phyloP scores from a whole-genome alignment of 2,797 vertebrate genomes.

The Megalops cyprinoides region DNA sequence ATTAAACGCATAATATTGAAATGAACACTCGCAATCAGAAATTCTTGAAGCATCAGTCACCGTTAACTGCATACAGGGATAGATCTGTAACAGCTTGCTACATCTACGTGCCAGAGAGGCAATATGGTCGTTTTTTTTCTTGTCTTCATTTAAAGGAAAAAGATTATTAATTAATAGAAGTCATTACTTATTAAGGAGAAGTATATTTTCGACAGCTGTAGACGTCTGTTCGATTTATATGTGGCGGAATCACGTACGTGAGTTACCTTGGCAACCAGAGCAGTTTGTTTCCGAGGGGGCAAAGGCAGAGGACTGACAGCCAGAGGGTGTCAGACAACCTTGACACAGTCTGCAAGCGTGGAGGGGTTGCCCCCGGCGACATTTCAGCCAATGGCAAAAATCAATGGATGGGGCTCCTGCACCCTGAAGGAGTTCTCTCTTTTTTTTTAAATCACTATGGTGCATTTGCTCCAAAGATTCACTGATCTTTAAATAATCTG shows the following conservation, averaged over 20 bases:
- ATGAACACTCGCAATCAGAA: not conserved
- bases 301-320: not conserved
- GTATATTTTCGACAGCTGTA: conserved; percentile 11
- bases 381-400: not conserved
- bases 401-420: not conserved
- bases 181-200: not conserved
- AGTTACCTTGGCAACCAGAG: not conserved
- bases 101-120: not conserved
- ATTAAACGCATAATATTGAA: too few species aligned
- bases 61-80: not conserved
- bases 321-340: not conserved
- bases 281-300: not conserved
- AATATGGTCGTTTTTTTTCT: not conserved
- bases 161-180: not conserved
- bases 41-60: not conserved
- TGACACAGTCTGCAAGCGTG: not conserved
- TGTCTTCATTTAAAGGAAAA: not conserved
- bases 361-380: not conserved
- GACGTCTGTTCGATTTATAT: not conserved
- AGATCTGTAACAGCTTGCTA: not conserved
- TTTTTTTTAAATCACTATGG: not conserved
- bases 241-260: not conserved
- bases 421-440: not conserved
- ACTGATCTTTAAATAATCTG: not conserved
- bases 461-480: not conserved